A percentile compares a stretch with the other conserved stretches of the same genome.
Evolutionary conservation across 2,797 vertebrate species (phyloP).

Genomic region (Tadarida brasiliensis): DNA sequence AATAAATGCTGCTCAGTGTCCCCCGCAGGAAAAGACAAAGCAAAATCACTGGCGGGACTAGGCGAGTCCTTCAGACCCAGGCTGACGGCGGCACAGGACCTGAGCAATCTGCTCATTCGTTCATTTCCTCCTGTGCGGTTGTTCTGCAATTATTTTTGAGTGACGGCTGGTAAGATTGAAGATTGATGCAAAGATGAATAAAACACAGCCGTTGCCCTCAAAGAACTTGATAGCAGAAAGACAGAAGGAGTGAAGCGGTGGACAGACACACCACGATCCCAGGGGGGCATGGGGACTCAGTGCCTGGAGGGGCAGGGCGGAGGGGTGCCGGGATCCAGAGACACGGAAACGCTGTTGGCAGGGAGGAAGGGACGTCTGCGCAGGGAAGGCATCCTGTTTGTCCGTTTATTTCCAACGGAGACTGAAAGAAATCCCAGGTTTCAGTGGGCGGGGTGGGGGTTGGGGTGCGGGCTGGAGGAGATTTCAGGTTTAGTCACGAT

Average conservation of each 20-base stretch:
- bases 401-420: neutral
- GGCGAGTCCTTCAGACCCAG: neutral
- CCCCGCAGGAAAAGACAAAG: neutral
- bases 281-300: neutral
- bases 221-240: neutral
- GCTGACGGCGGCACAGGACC: neutral
- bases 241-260: neutral
- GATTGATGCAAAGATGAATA: neutral
- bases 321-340: neutral
- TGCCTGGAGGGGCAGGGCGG: fast-evolving
- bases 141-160: neutral
- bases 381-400: neutral
- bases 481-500: too few species aligned
- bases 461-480: too few species aligned
- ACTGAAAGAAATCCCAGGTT: neutral
- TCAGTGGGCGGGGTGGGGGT: too few species aligned
- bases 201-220: neutral
- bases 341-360: too few species aligned
- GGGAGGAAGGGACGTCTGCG: too few species aligned
- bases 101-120: neutral
- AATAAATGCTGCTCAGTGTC: neutral
- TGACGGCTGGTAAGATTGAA: neutral
- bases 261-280: too few species aligned
- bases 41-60: neutral
- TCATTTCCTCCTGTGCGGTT: neutral